A percentile compares a stretch with the other conserved stretches of the same genome.
These are phyloP conservation scores for Eupristina koningsbergeri DNA, from an alignment of 1,140 invertebrate species.

Conservation along the genomic window DNA sequence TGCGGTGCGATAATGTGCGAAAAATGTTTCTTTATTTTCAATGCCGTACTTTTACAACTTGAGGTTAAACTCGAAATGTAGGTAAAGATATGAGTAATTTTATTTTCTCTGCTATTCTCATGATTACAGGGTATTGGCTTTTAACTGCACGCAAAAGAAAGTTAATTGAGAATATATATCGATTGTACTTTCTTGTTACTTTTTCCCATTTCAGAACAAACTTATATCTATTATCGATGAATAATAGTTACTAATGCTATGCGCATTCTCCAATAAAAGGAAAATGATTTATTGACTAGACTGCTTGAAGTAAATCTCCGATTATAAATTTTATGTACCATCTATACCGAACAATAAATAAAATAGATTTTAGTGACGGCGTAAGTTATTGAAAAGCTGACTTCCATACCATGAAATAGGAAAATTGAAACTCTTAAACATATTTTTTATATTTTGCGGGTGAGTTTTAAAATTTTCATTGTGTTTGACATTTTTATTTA, in stretches of 20 bases:
- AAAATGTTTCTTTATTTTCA: neutral
- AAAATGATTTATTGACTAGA: neutral
- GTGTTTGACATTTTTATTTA: neutral
- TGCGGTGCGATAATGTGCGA: neutral
- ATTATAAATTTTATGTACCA: neutral
- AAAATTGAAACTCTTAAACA: neutral
- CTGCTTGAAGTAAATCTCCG: neutral
- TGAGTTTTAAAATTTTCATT: neutral
- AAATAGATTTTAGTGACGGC: neutral
- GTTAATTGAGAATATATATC: neutral
- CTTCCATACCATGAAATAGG: neutral
- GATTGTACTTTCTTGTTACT: neutral
- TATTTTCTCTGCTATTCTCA: neutral
- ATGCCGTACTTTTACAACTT: neutral
- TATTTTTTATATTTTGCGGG: neutral
- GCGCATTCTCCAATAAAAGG: neutral
- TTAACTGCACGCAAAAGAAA: conserved; percentile 42
- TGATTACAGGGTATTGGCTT: conserved; percentile 12
- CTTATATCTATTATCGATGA: neutral
- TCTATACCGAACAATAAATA: neutral
- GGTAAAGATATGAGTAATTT: conserved; percentile 12
- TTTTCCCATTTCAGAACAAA: neutral
- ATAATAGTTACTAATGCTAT: neutral
- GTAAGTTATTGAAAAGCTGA: neutral
- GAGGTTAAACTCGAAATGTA: conserved; percentile 29